Evolutionary conservation across 2,113 vertebrate species (phyloP).

Genomic region (Semicossyphus pulcher): DNA sequence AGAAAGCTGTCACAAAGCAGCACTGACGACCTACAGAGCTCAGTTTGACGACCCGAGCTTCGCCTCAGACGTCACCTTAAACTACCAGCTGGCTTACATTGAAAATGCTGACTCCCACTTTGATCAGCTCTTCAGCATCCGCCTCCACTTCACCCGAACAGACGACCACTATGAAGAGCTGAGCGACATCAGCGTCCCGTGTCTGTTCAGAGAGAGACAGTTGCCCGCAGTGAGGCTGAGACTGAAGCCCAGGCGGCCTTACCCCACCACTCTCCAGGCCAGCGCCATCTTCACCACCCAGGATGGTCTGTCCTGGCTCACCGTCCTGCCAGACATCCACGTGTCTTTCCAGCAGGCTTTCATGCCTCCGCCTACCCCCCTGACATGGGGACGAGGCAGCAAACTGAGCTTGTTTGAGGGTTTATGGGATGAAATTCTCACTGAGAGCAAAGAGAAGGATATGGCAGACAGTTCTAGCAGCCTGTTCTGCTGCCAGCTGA

Average conservation of each 20-base stretch:
- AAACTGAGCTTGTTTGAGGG: conserved; percentile 77
- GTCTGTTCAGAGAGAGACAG: conserved; percentile 75
- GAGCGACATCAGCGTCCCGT: conserved; percentile 82
- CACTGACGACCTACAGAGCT: conserved; percentile 70
- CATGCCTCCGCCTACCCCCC: conserved; percentile 72
- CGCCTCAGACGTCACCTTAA: conserved; percentile 73
- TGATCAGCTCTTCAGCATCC: conserved; percentile 84
- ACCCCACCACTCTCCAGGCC: conserved; percentile 78
- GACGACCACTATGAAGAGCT: conserved; percentile 81
- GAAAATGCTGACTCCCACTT: conserved; percentile 58
- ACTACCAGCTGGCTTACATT: conserved; percentile 77
- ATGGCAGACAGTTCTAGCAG: conserved; percentile 66
- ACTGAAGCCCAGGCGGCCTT: conserved; percentile 82
- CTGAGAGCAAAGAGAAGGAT: conserved; percentile 1
- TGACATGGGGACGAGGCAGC: conserved; percentile 33
- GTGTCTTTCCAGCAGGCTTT: conserved; percentile 86
- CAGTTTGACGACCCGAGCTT: conserved; percentile 72
- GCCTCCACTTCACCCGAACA: conserved; percentile 83
- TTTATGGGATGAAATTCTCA: conserved; percentile 82
- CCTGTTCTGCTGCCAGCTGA: conserved; percentile 84
- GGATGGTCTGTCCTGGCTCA: conserved; percentile 83
- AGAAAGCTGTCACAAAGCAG: fast-evolving
- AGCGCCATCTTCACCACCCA: conserved; percentile 84
- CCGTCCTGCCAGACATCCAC: conserved; percentile 78
- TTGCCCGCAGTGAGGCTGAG: conserved; percentile 74